These are phyloP conservation scores for Spodoptera frugiperda DNA, from an alignment of 1,140 invertebrate genomes.

Conservation along the genomic window DNA sequence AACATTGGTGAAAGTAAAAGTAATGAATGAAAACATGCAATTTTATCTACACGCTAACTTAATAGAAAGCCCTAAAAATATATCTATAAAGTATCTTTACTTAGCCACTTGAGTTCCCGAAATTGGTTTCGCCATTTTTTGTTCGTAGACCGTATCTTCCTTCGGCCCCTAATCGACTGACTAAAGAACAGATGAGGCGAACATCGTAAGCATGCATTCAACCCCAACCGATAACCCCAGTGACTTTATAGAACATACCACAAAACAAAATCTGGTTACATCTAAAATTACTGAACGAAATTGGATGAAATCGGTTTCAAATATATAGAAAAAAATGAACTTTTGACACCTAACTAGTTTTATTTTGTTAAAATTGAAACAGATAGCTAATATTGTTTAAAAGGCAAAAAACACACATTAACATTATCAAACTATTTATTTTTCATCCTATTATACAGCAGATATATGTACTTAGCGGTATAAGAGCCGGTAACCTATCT, in stretches of 20 bases:
- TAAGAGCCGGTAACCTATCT: too few species aligned
- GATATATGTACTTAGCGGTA: too few species aligned
- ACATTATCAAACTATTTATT: too few species aligned
- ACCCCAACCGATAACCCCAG: slow-evolving; percentile 39
- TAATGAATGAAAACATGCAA: background rate
- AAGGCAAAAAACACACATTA: too few species aligned
- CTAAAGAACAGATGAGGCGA: background rate
- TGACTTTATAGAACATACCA: background rate
- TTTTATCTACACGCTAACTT: background rate
- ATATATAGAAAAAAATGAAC: too few species aligned
- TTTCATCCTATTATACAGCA: too few species aligned
- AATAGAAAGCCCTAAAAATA: slow-evolving; percentile 43
- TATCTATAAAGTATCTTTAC: slow-evolving; percentile 79
- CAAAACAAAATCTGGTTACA: slow-evolving; percentile 3
- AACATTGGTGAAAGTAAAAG: background rate
- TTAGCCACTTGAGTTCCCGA: slow-evolving; percentile 88
- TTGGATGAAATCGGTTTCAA: too few species aligned
- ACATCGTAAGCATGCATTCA: slow-evolving; percentile 13
- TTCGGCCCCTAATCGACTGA: slow-evolving; percentile 33
- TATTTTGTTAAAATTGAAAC: too few species aligned
- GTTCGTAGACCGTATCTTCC: slow-evolving; percentile 16
- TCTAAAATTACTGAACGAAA: background rate
- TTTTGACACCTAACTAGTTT: too few species aligned
- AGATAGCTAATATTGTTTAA: too few species aligned
- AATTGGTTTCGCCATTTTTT: slow-evolving; percentile 73